Percentiles rank a stretch among this genome's conserved stretches.
Evolutionary conservation across 35 echinoderm and acorn worm genomes (phyloP).

Genomic region (Apostichopus parvimensis): DNA sequence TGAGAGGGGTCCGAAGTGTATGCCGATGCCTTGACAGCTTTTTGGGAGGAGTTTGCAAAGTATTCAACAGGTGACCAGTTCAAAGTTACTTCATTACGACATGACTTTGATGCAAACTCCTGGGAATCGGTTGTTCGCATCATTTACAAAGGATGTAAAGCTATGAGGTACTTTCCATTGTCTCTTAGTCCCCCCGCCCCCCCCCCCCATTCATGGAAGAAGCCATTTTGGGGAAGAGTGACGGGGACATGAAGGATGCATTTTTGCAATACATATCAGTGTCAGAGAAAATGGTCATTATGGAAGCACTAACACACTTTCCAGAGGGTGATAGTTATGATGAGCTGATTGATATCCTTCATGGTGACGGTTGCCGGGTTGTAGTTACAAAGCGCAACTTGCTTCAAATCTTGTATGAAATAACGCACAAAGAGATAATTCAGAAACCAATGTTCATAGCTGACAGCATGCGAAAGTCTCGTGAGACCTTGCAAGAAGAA

Average conservation of each 20-base stretch:
- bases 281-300: neutral
- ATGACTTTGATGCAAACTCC: neutral
- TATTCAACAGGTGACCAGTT: neutral
- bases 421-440: conserved; percentile 47
- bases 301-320: neutral
- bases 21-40: conserved; percentile 6
- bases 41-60: conserved; percentile 12
- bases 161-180: neutral
- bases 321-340: neutral
- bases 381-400: conserved; percentile 1
- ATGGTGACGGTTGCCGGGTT: neutral
- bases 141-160: neutral
- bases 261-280: neutral
- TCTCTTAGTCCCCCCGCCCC: neutral
- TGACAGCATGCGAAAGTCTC: neutral
- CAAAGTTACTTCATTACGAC: conserved; percentile 7
- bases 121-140: neutral
- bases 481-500: neutral
- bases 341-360: conserved; percentile 10
- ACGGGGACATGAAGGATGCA: neutral
- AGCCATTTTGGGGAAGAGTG: neutral
- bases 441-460: conserved; percentile 50
- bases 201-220: neutral
- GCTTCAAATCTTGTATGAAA: neutral
- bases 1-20: neutral